These are phyloP conservation scores for Calyptomena viridis DNA, from an alignment of 2,113 vertebrate species.

Conservation along the genomic window DNA sequence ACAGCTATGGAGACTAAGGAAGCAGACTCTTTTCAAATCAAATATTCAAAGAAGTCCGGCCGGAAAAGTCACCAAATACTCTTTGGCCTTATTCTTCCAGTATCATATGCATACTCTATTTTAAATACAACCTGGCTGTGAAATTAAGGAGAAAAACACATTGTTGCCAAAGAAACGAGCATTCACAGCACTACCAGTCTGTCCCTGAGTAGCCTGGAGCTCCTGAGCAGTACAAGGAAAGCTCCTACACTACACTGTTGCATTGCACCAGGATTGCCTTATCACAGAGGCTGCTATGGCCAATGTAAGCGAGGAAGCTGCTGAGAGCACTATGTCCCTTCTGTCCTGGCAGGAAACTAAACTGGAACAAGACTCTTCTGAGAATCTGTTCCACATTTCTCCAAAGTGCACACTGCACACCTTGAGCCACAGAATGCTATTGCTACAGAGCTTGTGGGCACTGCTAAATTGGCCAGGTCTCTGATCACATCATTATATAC, in stretches of 20 bases:
- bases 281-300: neutral
- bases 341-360: neutral
- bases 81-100: neutral
- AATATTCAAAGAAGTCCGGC: neutral
- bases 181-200: neutral
- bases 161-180: neutral
- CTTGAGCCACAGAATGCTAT: neutral
- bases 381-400: neutral
- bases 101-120: neutral
- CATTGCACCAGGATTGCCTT: neutral
- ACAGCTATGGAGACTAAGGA: neutral
- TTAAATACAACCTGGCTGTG: neutral
- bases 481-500: neutral
- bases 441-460: neutral
- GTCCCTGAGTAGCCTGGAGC: neutral
- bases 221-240: neutral
- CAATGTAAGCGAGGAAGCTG: neutral
- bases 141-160: neutral
- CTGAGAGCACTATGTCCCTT: neutral
- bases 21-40: neutral
- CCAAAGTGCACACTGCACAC: neutral
- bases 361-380: neutral
- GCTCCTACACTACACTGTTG: accelerated
- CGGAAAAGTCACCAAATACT: neutral
- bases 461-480: neutral